phyloP scores from a whole-genome alignment of 1,140 invertebrate species.

The Aphis gossypii region DNA sequence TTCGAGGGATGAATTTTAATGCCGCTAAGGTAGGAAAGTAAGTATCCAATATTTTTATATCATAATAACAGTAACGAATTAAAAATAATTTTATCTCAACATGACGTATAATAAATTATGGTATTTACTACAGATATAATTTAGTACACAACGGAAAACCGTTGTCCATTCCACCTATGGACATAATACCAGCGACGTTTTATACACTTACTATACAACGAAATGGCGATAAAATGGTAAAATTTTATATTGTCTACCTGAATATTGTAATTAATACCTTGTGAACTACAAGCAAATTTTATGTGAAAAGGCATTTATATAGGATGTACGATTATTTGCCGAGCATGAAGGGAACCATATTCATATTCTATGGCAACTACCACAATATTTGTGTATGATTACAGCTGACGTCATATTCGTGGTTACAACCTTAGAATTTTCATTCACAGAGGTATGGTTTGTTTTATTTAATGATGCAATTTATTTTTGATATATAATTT shows the following conservation, averaged over 20 bases:
- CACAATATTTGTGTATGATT: slow-evolving; percentile 73
- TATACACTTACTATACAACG: slow-evolving; percentile 36
- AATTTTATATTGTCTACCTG: not conserved
- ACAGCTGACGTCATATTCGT: slow-evolving; percentile 73
- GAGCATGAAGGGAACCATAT: slow-evolving; percentile 64
- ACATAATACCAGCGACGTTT: slow-evolving; percentile 28
- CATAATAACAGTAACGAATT: not conserved
- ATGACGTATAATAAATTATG: not conserved
- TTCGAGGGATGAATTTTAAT: not conserved
- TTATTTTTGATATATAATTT: too few species aligned
- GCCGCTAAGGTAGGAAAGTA: not conserved
- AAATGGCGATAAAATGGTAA: slow-evolving; percentile 42
- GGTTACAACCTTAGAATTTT: slow-evolving; percentile 74
- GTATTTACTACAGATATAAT: not conserved
- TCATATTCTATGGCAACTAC: slow-evolving; percentile 70
- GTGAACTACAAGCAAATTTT: not conserved
- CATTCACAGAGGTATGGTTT: slow-evolving; percentile 70
- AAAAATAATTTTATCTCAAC: not conserved
- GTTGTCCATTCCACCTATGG: not conserved
- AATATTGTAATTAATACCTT: not conserved
- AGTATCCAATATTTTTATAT: not conserved
- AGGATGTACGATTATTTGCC: slow-evolving; percentile 27
- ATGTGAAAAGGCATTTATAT: slow-evolving; percentile 32
- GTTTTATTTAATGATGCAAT: slow-evolving; percentile 57
- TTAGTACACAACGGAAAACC: not conserved